Base-by-base conservation (phyloP, 1,140 invertebrate species). In the Anastrepha obliqua region DNA sequence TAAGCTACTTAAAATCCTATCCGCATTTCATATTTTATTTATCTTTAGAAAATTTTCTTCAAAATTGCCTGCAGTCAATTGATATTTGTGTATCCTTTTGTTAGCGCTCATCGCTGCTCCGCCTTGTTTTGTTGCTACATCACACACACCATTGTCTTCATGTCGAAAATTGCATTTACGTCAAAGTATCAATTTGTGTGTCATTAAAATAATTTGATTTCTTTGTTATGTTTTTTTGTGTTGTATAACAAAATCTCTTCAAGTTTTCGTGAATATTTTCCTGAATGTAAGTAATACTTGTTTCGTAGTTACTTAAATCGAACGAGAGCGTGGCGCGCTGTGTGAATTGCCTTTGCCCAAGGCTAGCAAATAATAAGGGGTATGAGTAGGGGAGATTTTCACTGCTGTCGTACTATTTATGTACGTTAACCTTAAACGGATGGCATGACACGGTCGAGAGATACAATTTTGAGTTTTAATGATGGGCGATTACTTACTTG, bases 191-290 rank as follows among this genome's bases (percentile, higher is more conserved):
- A 81, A 81, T 81, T 81, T 81, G 74, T 81, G 51, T 81, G 74
- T 81, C 74, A 81, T 81, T 81, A 81, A 81, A 81, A 81, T 81
- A 81, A 81, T 81, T 81, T 81, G 74, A 81, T 81, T 81, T 81
- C 74, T 58, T 81, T 81, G 74, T 81, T 81, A 81, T 20, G 20
- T 58, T 55, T 78, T 7, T 70, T 44, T 20, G n/a, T 81, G 44
- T 8, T 58, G 13, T 29, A 13, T 62, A 15, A 47, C 74, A 81
- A 20, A 55, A 55, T 81, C 74, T 81, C 8, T 81, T 81, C n/a
- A n/a, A 20, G 42, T 17, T 55, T 55, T 78, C 42, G 42, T 47
- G 51, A 78, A 20, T 4, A 15, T 51, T 42, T 55, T 58, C n/a
- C 20, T 51, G 47, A 51, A 2, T 81, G 74, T 55, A 81, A 81